Conservation (phyloP, 2,888 invertebrate genomes). For the Heteromyza rotundicornis region DNA sequence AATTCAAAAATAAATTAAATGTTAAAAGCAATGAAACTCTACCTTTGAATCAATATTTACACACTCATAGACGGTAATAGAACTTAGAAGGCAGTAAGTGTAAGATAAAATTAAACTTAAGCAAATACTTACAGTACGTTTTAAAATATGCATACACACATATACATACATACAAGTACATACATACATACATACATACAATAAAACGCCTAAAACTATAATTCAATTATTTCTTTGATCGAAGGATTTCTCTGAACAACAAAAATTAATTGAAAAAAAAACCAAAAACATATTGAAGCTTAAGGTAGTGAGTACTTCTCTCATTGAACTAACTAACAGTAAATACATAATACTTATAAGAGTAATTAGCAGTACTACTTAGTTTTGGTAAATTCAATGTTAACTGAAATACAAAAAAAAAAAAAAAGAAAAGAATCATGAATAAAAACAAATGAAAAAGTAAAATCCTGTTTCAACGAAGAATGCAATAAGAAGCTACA, state of each 20-base stretch:
- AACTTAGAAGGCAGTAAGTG: slow-evolving; percentile 5
- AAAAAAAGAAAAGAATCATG: slow-evolving; percentile 4
- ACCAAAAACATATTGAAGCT: not conserved
- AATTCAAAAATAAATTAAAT: not conserved
- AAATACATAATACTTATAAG: not conserved
- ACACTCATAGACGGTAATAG: slow-evolving; percentile 10
- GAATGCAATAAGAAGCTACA: slow-evolving; percentile 9
- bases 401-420: slow-evolving; percentile 12
- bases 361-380: not conserved
- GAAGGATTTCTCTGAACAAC: no score
- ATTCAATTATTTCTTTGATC: not conserved
- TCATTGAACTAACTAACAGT: not conserved
- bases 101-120: slow-evolving; percentile 2
- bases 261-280: not conserved
- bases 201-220: not conserved
- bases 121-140: no score
- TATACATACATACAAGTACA: slow-evolving; percentile 11
- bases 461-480: slow-evolving; percentile 4
- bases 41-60: slow-evolving; percentile 20
- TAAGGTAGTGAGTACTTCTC: not conserved
- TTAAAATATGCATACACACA: not conserved
- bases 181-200: slow-evolving; percentile 12
- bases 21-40: not conserved
- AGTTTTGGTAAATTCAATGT: no score
- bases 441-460: slow-evolving; percentile 13